Percentiles rank a stretch among this genome's conserved stretches.
Conservation (phyloP, 2,113 vertebrate species). For the Salminus brasiliensis region DNA sequence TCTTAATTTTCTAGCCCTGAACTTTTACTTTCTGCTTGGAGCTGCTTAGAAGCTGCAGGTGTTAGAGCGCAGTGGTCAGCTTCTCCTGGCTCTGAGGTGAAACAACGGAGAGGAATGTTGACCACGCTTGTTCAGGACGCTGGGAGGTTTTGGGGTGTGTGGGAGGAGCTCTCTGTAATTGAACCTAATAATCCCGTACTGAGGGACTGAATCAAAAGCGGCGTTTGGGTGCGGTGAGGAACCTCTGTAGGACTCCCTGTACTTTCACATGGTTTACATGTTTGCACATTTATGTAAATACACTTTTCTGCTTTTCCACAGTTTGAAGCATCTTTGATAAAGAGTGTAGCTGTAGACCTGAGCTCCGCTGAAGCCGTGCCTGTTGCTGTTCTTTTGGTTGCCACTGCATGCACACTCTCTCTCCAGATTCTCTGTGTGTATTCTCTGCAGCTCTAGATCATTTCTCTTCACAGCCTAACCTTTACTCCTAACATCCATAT, state of each 20-base stretch:
- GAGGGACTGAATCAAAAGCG: not conserved
- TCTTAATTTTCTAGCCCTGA: too few relatives aligned
- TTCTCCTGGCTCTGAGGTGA: too few relatives aligned
- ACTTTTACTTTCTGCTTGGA: too few relatives aligned
- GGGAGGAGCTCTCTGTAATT: too few relatives aligned
- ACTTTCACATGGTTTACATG: not conserved
- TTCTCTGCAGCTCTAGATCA: not conserved
- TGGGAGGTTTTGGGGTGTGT: too few relatives aligned
- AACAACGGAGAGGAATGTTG: too few relatives aligned
- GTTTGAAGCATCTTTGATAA: not conserved
- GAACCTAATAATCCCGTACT: not conserved
- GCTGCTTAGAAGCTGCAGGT: too few relatives aligned
- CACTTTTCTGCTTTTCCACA: not conserved
- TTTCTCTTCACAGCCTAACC: not conserved
- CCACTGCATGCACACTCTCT: not conserved
- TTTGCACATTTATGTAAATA: slow-evolving; percentile 12
- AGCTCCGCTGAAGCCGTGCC: not conserved
- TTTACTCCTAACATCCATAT: not conserved
- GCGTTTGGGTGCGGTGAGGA: too few relatives aligned
- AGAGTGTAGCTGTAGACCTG: not conserved
- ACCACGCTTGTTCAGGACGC: too few relatives aligned
- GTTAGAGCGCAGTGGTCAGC: too few relatives aligned
- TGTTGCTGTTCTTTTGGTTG: not conserved
- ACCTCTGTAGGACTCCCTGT: not conserved
- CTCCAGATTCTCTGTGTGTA: not conserved